These are phyloP conservation scores for Gobius niger DNA, from an alignment of 2,113 vertebrate genomes.

Conservation along the genomic window DNA sequence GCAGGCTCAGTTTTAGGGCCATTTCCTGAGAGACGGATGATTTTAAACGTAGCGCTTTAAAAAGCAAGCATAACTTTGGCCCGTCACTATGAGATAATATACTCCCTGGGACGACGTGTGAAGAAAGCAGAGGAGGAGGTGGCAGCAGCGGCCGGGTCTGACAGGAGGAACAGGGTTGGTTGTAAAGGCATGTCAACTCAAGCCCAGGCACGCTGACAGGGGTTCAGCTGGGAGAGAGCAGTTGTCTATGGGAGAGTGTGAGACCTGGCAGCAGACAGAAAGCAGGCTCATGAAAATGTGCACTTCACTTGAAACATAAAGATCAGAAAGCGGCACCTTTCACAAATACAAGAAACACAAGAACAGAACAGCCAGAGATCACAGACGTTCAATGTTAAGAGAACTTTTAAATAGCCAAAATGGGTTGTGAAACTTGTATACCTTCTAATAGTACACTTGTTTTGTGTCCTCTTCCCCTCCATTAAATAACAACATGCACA, in stretches of 20 bases:
- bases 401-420: too few relatives aligned
- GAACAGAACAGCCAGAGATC: neutral
- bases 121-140: slow-evolving; percentile 13
- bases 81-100: slow-evolving; percentile 36
- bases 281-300: slow-evolving; percentile 44
- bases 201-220: slow-evolving; percentile 66
- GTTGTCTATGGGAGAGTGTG: slow-evolving; percentile 15
- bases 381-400: too few relatives aligned
- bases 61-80: slow-evolving; percentile 64
- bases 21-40: slow-evolving; percentile 44
- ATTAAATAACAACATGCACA: too few relatives aligned
- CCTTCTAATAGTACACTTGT: too few relatives aligned
- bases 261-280: slow-evolving; percentile 34
- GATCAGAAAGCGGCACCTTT: slow-evolving; percentile 31
- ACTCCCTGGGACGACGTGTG: slow-evolving; percentile 5
- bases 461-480: too few relatives aligned
- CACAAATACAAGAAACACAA: slow-evolving; percentile 12
- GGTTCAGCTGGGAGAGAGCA: slow-evolving; percentile 11
- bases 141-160: slow-evolving; percentile 11
- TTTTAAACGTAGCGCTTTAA: slow-evolving; percentile 31
- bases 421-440: too few relatives aligned
- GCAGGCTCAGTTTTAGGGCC: slow-evolving; percentile 21
- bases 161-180: slow-evolving; percentile 25
- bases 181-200: slow-evolving; percentile 52
- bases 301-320: slow-evolving; percentile 37